phyloP scores from a whole-genome alignment of 2,113 vertebrate genomes.

The Prionailurus bengalensis region DNA sequence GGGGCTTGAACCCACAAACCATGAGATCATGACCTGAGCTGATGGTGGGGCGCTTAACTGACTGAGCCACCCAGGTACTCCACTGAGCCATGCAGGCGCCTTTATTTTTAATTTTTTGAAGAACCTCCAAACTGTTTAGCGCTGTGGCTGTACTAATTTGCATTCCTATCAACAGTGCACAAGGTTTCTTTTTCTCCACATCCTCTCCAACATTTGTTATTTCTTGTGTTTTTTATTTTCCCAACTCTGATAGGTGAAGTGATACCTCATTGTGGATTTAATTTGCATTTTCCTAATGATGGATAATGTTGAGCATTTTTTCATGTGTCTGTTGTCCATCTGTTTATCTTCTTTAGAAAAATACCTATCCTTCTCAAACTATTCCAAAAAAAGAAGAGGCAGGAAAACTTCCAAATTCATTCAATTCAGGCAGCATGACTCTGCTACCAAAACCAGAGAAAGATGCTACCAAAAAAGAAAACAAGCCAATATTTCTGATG shows the following conservation, averaged over 20 bases:
- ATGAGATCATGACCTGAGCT: too few relatives aligned
- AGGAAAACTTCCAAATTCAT: too few relatives aligned
- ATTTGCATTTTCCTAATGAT: neutral
- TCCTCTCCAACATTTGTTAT: neutral
- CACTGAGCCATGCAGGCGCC: too few relatives aligned
- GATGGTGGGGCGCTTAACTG: too few relatives aligned
- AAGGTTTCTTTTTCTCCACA: neutral
- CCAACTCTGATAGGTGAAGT: neutral
- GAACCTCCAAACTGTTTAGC: neutral
- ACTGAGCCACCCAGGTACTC: too few relatives aligned
- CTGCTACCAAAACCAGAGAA: too few relatives aligned
- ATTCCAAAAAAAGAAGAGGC: too few relatives aligned
- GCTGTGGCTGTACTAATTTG: neutral
- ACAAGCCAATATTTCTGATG: too few relatives aligned
- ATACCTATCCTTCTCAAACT: too few relatives aligned
- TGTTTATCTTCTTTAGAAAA: neutral
- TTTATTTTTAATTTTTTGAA: neutral
- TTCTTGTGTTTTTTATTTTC: neutral
- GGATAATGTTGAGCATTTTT: neutral
- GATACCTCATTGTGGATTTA: neutral
- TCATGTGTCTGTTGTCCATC: neutral
- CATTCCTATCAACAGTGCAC: neutral
- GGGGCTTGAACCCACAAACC: too few relatives aligned
- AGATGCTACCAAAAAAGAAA: too few relatives aligned
- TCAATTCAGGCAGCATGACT: too few relatives aligned